Evolutionary conservation across 2,797 vertebrate species (phyloP).

Genomic region (Huso huso): DNA sequence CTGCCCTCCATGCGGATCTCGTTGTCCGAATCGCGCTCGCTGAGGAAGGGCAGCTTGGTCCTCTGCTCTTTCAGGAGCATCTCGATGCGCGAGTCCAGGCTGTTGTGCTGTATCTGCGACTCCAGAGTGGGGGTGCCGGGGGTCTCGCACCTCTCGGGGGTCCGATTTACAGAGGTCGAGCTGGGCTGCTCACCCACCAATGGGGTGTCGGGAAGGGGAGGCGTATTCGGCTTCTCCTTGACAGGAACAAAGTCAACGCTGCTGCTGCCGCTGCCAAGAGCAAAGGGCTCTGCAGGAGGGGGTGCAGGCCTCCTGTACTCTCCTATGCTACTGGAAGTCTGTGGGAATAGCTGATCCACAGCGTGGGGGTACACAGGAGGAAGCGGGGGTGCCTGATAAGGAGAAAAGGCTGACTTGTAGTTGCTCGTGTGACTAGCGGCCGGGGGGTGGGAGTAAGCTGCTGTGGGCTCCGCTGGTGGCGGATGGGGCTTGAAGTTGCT

Average conservation of each 20-base stretch:
- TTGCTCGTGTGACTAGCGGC: slow-evolving; percentile 49
- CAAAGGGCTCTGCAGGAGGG: slow-evolving; percentile 49
- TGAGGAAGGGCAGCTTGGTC: slow-evolving; percentile 86
- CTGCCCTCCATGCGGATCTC: slow-evolving; percentile 94
- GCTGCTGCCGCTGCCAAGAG: slow-evolving; percentile 43
- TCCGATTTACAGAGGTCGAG: slow-evolving; percentile 67
- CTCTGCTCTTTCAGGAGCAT: slow-evolving; percentile 95
- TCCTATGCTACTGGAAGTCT: slow-evolving; percentile 39
- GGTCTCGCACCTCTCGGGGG: slow-evolving; percentile 78
- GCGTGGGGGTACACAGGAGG: slow-evolving; percentile 48
- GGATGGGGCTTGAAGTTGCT: slow-evolving; percentile 53
- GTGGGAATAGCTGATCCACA: slow-evolving; percentile 53
- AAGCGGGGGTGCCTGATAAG: slow-evolving; percentile 76
- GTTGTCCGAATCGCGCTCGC: slow-evolving; percentile 81
- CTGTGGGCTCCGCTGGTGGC: slow-evolving; percentile 59
- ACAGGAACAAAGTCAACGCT: slow-evolving; percentile 55
- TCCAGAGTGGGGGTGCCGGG: slow-evolving; percentile 78
- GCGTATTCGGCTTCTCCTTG: slow-evolving; percentile 79
- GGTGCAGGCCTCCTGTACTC: slow-evolving; percentile 72
- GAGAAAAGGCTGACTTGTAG: slow-evolving; percentile 85
- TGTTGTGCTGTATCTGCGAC: slow-evolving; percentile 75
- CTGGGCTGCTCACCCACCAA: slow-evolving; percentile 51
- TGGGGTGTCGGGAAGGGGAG: slow-evolving; percentile 66
- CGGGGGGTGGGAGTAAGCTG: slow-evolving; percentile 71
- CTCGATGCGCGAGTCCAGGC: slow-evolving; percentile 93